These are phyloP conservation scores for Eubasilissa splendida DNA, from an alignment of 2,888 invertebrate species.

Conservation along the genomic window DNA sequence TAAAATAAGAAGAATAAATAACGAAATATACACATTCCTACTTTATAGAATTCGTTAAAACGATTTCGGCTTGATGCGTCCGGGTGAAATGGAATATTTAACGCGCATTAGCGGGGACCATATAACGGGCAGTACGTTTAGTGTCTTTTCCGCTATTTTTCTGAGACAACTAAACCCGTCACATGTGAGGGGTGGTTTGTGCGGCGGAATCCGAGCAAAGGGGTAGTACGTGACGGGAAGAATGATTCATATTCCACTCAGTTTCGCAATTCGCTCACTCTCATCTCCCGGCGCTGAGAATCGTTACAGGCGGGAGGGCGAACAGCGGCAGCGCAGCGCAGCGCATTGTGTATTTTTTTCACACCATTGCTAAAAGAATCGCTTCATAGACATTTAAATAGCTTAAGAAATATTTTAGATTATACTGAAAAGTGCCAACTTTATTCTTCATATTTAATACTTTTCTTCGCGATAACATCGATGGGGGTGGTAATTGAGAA, in stretches of 20 bases:
- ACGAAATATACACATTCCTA: too few relatives aligned
- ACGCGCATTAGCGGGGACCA: too few relatives aligned
- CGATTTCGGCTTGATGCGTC: too few relatives aligned
- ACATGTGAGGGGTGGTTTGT: slow-evolving; percentile 2
- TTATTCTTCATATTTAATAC: too few relatives aligned
- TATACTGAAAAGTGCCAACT: neutral
- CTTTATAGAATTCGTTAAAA: too few relatives aligned
- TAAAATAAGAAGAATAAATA: too few relatives aligned
- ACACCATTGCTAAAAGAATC: neutral
- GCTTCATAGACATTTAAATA: neutral
- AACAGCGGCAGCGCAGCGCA: neutral
- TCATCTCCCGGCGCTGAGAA: slow-evolving; percentile 2
- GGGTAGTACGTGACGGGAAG: slow-evolving; percentile 33
- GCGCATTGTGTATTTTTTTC: neutral
- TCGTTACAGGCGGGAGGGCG: slow-evolving; percentile 6
- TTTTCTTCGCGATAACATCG: too few relatives aligned
- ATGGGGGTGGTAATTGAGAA: too few relatives aligned
- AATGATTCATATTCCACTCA: slow-evolving; percentile 54
- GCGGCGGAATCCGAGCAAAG: neutral
- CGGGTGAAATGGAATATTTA: too few relatives aligned
- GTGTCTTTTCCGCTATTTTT: slow-evolving; percentile 33
- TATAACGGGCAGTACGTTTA: slow-evolving; percentile 10
- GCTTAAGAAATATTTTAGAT: neutral
- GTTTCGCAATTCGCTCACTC: slow-evolving; percentile 43
- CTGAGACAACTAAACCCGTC: slow-evolving; percentile 7